Conservation (phyloP, 2,888 invertebrate species). For the Micoletzkya japonica region DNA sequence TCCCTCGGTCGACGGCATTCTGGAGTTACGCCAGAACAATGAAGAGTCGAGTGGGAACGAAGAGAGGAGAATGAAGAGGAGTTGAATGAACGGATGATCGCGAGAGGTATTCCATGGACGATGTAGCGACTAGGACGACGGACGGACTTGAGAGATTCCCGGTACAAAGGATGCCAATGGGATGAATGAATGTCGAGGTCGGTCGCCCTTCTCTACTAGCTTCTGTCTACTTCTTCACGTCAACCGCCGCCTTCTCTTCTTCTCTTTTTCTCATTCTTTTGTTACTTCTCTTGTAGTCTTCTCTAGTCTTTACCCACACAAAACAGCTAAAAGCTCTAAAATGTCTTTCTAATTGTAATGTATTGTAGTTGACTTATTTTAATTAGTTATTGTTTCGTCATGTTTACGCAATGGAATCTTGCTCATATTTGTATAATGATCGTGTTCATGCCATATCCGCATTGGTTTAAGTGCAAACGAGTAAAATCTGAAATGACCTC, state of each 20-base stretch:
- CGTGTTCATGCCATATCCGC: slow-evolving; percentile 13
- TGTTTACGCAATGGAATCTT: too few species aligned
- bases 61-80: too few species aligned
- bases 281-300: not conserved
- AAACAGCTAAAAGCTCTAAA: too few species aligned
- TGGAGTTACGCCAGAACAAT: not conserved
- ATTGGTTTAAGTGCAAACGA: slow-evolving; percentile 2
- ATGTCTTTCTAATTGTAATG: slow-evolving; percentile 4
- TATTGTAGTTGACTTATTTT: slow-evolving; percentile 6
- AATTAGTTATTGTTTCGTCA: not conserved
- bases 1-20: not conserved
- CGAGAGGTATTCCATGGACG: too few species aligned
- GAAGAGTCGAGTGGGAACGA: too few species aligned
- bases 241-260: not conserved
- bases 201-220: not conserved
- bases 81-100: too few species aligned
- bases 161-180: slow-evolving; percentile 11
- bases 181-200: not conserved
- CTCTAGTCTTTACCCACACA: too few species aligned
- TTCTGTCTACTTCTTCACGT: not conserved
- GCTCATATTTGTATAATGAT: too few species aligned
- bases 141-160: slow-evolving; percentile 22
- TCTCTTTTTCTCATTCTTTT: slow-evolving; percentile 1
- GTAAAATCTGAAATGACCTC: slow-evolving; percentile 25
- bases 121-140: slow-evolving; percentile 1